A percentile compares a stretch with the other conserved stretches of the same genome.
Conservation (phyloP, 2,113 vertebrate species). For the Melanerpes formicivorus region DNA sequence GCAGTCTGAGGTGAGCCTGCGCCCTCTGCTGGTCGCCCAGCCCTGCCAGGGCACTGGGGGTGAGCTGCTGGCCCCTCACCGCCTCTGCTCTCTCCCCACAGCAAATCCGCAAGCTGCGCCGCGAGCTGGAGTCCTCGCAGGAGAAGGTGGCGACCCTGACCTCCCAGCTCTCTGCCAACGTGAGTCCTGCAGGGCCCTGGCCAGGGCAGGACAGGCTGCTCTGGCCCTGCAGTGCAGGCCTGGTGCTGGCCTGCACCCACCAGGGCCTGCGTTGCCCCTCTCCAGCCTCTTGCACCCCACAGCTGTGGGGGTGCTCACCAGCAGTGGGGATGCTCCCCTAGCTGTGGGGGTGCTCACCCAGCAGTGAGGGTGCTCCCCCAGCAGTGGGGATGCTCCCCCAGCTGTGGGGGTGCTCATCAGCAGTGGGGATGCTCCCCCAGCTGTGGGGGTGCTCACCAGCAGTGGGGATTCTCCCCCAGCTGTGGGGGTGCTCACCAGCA, state of each 20-base stretch:
- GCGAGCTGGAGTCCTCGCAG: conserved; percentile 94
- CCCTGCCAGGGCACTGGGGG: not conserved
- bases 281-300: not conserved
- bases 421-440: fast-evolving
- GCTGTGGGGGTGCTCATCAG: not conserved
- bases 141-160: conserved; percentile 95
- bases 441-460: too few species aligned
- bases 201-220: fast-evolving
- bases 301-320: not conserved
- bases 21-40: not conserved
- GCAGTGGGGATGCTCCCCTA: fast-evolving
- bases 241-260: not conserved
- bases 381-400: not conserved
- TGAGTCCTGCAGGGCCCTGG: conserved; percentile 63
- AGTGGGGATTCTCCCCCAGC: too few species aligned
- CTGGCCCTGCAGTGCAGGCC: not conserved
- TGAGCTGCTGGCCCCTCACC: not conserved
- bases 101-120: conserved; percentile 95
- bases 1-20: conserved; percentile 89
- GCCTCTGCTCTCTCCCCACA: conserved; percentile 40
- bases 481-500: not conserved
- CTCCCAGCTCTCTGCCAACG: conserved; percentile 91
- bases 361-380: too few species aligned
- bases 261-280: not conserved
- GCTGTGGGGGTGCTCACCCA: not conserved